A percentile compares a stretch with the other conserved stretches of the same genome.
Evolutionary conservation across 1,140 invertebrate species (phyloP).

Genomic region (Drosophila chauvacae): DNA sequence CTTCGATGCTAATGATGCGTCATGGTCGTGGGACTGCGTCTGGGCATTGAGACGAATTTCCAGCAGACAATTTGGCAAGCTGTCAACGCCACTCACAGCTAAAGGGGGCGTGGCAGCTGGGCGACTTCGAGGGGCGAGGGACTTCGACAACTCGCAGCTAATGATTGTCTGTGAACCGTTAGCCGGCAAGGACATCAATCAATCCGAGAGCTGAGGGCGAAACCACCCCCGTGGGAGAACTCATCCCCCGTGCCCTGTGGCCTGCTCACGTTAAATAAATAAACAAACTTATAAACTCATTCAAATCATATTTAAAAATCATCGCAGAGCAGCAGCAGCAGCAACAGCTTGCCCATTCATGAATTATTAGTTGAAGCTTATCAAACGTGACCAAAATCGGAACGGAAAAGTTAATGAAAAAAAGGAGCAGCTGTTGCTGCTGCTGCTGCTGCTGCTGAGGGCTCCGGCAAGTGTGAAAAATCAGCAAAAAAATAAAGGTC

Average conservation of each 20-base stretch:
- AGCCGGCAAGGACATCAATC: constrained; percentile 75
- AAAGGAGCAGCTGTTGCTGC: constrained; percentile 24
- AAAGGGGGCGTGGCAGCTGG: constrained; percentile 49
- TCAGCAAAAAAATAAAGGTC: constrained; percentile 57
- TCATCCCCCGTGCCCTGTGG: neutral
- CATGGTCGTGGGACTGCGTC: constrained; percentile 29
- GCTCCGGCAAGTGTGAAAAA: constrained; percentile 68
- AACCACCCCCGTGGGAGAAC: constrained; percentile 37
- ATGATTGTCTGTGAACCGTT: constrained; percentile 71
- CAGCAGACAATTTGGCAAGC: constrained; percentile 78
- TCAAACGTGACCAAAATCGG: constrained; percentile 77
- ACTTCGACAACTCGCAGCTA: constrained; percentile 60
- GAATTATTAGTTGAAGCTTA: constrained; percentile 79
- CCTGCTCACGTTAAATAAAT: constrained; percentile 64
- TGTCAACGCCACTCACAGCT: constrained; percentile 70
- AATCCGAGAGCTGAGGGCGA: constrained; percentile 49
- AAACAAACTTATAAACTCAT: constrained; percentile 81
- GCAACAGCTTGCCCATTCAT: constrained; percentile 78
- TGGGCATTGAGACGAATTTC: constrained; percentile 42
- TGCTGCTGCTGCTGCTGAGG: constrained; percentile 59
- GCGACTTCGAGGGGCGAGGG: constrained; percentile 11
- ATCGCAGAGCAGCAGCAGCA: constrained; percentile 46
- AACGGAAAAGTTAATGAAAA: constrained; percentile 72
- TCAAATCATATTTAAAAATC: constrained; percentile 82
- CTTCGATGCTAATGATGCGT: constrained; percentile 67